Evolutionary conservation across 2,797 vertebrate species (phyloP).

Genomic region (Helarctos malayanus): DNA sequence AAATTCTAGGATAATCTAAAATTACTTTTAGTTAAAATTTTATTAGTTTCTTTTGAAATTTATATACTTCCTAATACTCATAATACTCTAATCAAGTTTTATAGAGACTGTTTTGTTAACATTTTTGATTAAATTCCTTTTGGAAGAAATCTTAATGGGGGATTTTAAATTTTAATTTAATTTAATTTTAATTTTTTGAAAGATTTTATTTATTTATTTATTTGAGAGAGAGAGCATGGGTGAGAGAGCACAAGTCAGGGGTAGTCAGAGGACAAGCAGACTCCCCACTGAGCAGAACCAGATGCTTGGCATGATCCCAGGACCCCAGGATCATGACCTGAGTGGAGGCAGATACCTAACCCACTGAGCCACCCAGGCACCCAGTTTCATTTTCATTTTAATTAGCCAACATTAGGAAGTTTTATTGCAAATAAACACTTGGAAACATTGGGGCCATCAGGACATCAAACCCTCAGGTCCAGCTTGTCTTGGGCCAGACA

Average conservation of each 20-base stretch:
- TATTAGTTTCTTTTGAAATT: conserved; percentile 27
- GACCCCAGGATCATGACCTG: neutral
- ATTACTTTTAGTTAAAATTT: conserved; percentile 73
- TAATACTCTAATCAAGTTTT: conserved; percentile 11
- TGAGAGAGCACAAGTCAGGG: neutral
- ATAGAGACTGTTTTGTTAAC: conserved; percentile 66
- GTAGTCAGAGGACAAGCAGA: neutral
- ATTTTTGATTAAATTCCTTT: conserved; percentile 74
- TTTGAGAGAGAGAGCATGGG: neutral
- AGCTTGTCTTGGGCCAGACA: too few relatives aligned
- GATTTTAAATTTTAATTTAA: neutral
- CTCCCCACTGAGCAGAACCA: neutral
- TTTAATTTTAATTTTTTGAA: neutral
- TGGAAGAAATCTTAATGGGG: conserved; percentile 40
- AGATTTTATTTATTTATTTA: neutral
- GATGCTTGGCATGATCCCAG: neutral
- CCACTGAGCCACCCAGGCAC: neutral
- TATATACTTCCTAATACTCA: neutral
- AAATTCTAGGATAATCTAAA: conserved; percentile 79
- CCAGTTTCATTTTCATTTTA: neutral
- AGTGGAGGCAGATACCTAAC: neutral
- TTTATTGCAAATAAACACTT: neutral
- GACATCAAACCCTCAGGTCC: neutral
- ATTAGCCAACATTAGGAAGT: neutral
- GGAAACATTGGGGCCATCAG: neutral